A percentile compares a stretch with the other conserved stretches of the same genome.
Evolutionary conservation across 2,797 vertebrate species (phyloP).

Genomic region (Arctocebus calabarensis): DNA sequence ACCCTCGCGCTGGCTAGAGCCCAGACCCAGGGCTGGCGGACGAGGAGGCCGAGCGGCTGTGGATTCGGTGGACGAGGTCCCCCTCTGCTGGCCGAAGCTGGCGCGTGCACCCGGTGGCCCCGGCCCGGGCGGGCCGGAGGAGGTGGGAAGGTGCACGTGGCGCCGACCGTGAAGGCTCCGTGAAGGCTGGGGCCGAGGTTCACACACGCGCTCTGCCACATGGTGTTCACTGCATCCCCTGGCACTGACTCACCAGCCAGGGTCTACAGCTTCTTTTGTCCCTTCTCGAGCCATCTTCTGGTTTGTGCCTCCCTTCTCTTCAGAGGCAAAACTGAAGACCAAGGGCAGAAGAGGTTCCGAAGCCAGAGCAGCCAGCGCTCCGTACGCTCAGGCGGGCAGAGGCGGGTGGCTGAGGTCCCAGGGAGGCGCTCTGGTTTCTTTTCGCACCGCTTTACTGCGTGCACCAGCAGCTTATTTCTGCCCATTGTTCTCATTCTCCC

Average conservation of each 20-base stretch:
- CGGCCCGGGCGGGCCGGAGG: not conserved
- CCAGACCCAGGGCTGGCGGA: not conserved
- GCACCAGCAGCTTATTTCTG: not conserved
- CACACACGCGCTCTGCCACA: not conserved
- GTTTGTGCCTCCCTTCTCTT: not conserved
- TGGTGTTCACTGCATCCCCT: not conserved
- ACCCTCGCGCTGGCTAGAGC: not conserved
- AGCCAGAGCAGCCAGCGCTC: not conserved
- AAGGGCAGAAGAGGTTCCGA: not conserved
- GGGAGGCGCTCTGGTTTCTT: not conserved
- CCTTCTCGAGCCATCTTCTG: not conserved
- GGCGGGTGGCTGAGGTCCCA: not conserved
- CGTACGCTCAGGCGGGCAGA: not conserved
- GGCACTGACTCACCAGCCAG: not conserved
- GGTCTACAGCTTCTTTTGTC: not conserved
- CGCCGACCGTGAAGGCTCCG: not conserved
- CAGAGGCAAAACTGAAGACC: not conserved
- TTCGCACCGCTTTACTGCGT: not conserved
- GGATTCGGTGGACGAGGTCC: conserved; percentile 56
- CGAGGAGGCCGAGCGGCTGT: not conserved
- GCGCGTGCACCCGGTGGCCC: not conserved
- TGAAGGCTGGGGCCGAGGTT: not conserved
- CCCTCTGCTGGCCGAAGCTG: conserved; percentile 73
- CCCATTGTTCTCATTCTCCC: not conserved
- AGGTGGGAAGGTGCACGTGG: not conserved